These are phyloP conservation scores for Aphaenogaster rudis DNA, from an alignment of 1,140 invertebrate genomes.

Conservation along the genomic window DNA sequence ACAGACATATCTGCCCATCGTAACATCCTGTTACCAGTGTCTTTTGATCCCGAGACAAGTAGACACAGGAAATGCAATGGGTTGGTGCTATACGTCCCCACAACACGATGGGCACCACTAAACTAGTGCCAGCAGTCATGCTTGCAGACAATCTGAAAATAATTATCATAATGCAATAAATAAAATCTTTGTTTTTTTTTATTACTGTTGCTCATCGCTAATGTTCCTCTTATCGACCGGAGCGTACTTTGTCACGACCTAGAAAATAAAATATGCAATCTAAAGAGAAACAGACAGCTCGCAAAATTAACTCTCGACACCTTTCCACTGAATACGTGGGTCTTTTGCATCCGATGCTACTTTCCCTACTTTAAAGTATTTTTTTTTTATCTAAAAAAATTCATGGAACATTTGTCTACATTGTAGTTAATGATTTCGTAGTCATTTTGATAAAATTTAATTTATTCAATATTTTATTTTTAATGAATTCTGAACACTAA, in stretches of 20 bases:
- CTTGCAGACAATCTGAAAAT: slow-evolving; percentile 80
- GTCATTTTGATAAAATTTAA: too few relatives aligned
- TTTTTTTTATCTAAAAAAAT: too few relatives aligned
- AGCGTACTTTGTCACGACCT: neutral
- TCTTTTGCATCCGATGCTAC: too few relatives aligned
- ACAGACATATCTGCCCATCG: slow-evolving; percentile 99
- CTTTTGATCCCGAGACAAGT: slow-evolving; percentile 96
- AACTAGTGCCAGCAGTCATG: slow-evolving; percentile 94
- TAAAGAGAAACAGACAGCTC: neutral
- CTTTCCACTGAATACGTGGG: too few relatives aligned
- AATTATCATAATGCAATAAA: slow-evolving; percentile 45
- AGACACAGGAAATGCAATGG: slow-evolving; percentile 98
- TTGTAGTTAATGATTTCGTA: too few relatives aligned
- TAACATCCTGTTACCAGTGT: slow-evolving; percentile 98
- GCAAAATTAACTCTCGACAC: neutral
- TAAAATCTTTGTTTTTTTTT: neutral
- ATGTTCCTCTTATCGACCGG: neutral
- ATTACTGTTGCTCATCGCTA: neutral
- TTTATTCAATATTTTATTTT: too few relatives aligned
- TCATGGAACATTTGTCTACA: too few relatives aligned
- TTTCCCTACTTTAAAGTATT: too few relatives aligned
- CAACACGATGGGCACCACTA: slow-evolving; percentile 98
- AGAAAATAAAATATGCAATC: neutral
- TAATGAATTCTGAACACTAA: too few relatives aligned
- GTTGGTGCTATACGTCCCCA: slow-evolving; percentile 98